Evolutionary conservation across 1,140 invertebrate genomes (phyloP), one percentile per base, ranked within the genome.

Genomic region (Bombus confusus): DNA sequence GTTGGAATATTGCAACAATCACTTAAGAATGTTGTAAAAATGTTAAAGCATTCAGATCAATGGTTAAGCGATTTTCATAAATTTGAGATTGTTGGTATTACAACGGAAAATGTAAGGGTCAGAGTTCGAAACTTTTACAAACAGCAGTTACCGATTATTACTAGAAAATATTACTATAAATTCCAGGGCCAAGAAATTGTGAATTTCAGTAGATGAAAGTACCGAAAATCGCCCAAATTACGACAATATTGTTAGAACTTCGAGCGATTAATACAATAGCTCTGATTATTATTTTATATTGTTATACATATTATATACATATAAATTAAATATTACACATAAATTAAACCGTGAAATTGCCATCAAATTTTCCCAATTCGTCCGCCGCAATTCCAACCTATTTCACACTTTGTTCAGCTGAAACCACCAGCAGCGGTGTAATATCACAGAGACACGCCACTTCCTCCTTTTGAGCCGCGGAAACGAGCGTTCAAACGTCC

Each of bases 401-500:
- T n/a, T 72, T 41, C 39, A 12, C 39, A n/a, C 69, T 28, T 72
- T n/a, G 41, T 72, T 72, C 41, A 18, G 0, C 15, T 8, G 34
- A 15, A 10, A 69, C 28, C n/a, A 43, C 5, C 34, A 39, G 37
- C 31, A 34, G 18, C 28, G 22, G 22, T 52, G 47, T 43, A 73
- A 64, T 31, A 28, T 25, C 75, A 18, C 3, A 12, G 12, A 31
- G 31, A 78, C 75, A 64, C 75, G 57, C 39, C 37, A 62, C 75
- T 62, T 77, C 75, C 34, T 62, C 66, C 1, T 28, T n/a, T 15
- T 13, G 25, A 34, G 22, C 25, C 52, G 25, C 25, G 68, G 69
- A 73, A 81, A 81, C 37, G 39, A 13, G 52, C 69, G 80, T 81
- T 80, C 80, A 59, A 81, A 74, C 57, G n/a, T 47, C 66, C 80